Evolutionary conservation across 2,113 vertebrate genomes (phyloP), one percentile per base, ranked within the genome.

Genomic region (Neolamprologus longior): DNA sequence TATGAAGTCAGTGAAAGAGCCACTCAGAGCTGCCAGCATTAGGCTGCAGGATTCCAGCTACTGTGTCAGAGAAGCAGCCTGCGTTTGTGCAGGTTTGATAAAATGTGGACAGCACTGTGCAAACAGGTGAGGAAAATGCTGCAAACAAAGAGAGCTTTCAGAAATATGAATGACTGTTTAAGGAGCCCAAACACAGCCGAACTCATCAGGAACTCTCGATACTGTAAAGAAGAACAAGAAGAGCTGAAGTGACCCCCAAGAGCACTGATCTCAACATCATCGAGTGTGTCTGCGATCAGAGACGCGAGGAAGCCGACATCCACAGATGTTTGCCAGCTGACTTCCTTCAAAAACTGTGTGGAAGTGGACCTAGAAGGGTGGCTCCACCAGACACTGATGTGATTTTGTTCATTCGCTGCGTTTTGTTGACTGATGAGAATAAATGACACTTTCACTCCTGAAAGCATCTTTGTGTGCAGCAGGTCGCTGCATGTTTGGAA

Each of bases 301-400:
- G 28, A 61, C 14, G 14, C 0, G 57, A 61, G 58, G 15, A 63
- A 0, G 15, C 15, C 1, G 1, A 19, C 58, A 11, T 63, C 31
- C 58, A 63, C 31, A 61, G 58, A 63, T 35, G 57, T 61, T 33
- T 33, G 26, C 57, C 57, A 61, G 58, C 57, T 33, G 57, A 63
- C 6, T 1, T 63, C 58, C 58, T 11, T 63, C 17, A 63, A 63
- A 63, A 2, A n/a, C 58, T 63, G 58, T 31, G 26, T 63, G 31
- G 15, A 63, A 35, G 58, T 35, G 17, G 28, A 63, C 58, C 2
- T 3, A 63, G 58, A 63, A 35, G 58, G 55, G 14, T 3, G 24
- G 28, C 17, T 0, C 28, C 58, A 63, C 0, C 58, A 63, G 2
- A 63, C 26, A 58, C 1, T 7, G 17, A 35, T 63, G 58, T 63